Evolutionary conservation across 2,113 vertebrate genomes (phyloP).

Genomic region (Hippocampus barbouri): DNA sequence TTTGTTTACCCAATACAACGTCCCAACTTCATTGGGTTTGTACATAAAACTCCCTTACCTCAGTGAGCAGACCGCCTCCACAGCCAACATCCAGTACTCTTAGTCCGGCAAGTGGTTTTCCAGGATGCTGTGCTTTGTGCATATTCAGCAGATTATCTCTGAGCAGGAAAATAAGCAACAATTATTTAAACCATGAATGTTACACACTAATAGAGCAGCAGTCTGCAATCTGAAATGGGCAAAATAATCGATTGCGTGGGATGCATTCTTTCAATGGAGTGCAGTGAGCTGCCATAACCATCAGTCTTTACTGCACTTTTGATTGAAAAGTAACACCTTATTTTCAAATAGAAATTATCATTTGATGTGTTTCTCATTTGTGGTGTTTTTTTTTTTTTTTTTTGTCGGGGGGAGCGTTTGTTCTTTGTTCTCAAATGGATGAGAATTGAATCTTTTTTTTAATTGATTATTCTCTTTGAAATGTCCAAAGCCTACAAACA

Average conservation of each 20-base stretch:
- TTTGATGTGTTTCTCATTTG: no score
- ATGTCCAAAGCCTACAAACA: neutral
- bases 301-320: no score
- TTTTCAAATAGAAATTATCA: no score
- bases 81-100: slow-evolving; percentile 91
- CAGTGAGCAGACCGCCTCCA: slow-evolving; percentile 88
- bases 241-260: neutral
- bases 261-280: neutral
- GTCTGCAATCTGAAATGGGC: neutral
- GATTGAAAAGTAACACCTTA: no score
- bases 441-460: neutral
- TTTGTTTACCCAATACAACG: no score
- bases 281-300: no score
- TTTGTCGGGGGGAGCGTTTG: no score
- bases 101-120: slow-evolving; percentile 80
- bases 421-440: no score
- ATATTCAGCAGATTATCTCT: slow-evolving; percentile 89
- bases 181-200: neutral
- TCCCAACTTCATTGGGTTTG: no score
- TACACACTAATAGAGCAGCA: neutral
- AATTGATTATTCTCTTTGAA: neutral
- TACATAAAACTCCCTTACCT: slow-evolving; percentile 71
- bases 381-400: no score
- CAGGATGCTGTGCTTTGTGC: slow-evolving; percentile 66
- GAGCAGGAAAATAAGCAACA: slow-evolving; percentile 21